Percentiles rank a stretch among this genome's conserved stretches.
phyloP scores from a whole-genome alignment of 2,113 vertebrate genomes.

The Entosphenus tridentatus region DNA sequence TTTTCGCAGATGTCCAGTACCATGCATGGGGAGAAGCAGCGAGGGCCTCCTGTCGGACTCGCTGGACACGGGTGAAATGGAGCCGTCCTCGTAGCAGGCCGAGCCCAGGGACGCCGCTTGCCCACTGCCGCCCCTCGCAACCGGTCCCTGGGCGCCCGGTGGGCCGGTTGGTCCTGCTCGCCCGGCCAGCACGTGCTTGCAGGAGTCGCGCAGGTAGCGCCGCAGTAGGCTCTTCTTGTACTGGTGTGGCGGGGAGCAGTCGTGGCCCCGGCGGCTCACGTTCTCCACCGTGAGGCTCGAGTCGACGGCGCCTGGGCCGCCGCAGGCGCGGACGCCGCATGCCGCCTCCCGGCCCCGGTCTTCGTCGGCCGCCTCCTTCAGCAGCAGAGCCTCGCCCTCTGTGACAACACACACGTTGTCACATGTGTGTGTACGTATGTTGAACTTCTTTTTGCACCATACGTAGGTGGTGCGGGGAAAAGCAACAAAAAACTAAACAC shows the following conservation, averaged over 20 bases:
- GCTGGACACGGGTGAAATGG: neutral
- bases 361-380: too few relatives aligned
- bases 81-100: neutral
- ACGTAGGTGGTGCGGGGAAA: too few relatives aligned
- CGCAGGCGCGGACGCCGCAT: neutral
- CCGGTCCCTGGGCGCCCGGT: neutral
- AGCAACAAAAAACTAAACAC: too few relatives aligned
- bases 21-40: too few relatives aligned
- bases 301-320: neutral
- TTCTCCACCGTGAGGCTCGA: constrained; percentile 3
- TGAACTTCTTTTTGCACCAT: too few relatives aligned
- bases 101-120: neutral
- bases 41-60: too few relatives aligned
- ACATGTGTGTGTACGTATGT: too few relatives aligned
- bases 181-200: neutral
- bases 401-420: too few relatives aligned
- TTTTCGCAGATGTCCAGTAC: too few relatives aligned
- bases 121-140: neutral
- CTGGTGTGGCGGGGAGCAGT: neutral
- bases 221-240: neutral
- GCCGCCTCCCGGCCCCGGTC: too few relatives aligned
- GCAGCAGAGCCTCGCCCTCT: too few relatives aligned
- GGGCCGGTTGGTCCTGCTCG: too few relatives aligned
- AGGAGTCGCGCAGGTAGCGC: constrained; percentile 3
- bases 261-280: neutral